These are phyloP conservation scores for Sinocyclocheilus rhinocerous DNA, from an alignment of 2,113 vertebrate species.

Conservation along the genomic window DNA sequence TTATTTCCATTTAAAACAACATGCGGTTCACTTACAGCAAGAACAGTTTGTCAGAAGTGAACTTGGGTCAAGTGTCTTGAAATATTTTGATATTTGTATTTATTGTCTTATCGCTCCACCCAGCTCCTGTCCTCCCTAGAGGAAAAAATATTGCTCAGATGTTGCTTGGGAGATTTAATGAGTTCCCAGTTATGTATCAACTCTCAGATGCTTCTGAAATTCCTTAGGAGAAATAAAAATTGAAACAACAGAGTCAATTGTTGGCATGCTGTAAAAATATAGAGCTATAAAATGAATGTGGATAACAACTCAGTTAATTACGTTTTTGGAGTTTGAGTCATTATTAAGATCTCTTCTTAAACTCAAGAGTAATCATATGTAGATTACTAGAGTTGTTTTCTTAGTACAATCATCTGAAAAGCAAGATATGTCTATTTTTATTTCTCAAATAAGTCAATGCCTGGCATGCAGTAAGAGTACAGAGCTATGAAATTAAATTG, in stretches of 20 bases:
- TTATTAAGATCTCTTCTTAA: not conserved
- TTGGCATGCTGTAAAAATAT: not conserved
- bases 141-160: not conserved
- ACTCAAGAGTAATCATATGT: not conserved
- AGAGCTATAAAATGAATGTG: constrained; percentile 2
- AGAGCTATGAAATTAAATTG: not conserved
- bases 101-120: not conserved
- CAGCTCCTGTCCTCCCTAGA: not conserved
- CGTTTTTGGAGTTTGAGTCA: not conserved
- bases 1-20: constrained; percentile 23
- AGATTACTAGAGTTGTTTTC: not conserved
- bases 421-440: not conserved
- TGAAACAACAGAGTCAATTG: not conserved
- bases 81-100: constrained; percentile 13
- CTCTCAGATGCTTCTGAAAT: not conserved
- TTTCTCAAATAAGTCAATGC: not conserved
- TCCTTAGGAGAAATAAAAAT: not conserved
- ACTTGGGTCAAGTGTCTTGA: not conserved
- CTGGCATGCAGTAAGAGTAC: not conserved
- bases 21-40: not conserved
- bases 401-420: not conserved
- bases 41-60: not conserved
- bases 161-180: constrained; percentile 5
- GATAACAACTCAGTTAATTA: not conserved
- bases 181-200: not conserved